Base-by-base conservation (phyloP, 2,797 vertebrate species). In the Halcyon chelicuti region DNA sequence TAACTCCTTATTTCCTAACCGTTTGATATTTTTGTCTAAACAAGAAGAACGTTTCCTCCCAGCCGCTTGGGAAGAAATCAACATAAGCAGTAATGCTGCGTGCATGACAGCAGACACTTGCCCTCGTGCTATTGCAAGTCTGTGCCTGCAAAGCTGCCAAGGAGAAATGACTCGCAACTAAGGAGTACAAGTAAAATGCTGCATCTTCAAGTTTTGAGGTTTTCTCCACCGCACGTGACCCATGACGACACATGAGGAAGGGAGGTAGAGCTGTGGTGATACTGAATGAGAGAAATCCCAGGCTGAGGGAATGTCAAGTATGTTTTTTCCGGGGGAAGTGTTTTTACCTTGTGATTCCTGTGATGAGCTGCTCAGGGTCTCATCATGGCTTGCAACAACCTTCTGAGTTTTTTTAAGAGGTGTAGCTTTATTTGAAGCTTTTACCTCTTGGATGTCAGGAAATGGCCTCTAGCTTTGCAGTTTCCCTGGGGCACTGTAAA, bases 41-140 rank as follows among this genome's bases (percentile, higher is more conserved):
- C 40, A 65, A 94, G 54, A 62, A 37, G 52, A 84, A 35, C 16
- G 2, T 66, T 94, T 88, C 63, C 80, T 95, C 63, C 60, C 66
- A 82, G 89, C 63, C 83, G 68, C 79, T 88, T 88, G 72, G 74
- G 81, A 71, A 92, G 76, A 71, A 90, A 82, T 89, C 39, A 65
- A 70, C 35, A 8, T 2, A 5, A 90, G 42, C 81, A 51, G 44
- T 31, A 63, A 23, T 0, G 7, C 78, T 74, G 57, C 44, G 9
- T 31, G 25, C 18, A 10, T 90, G 71, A 52, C 74, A 78, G 31
- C 66, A 62, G 77, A 74, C 86, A 37, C 35, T 77, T 84, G 72
- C 76, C 76, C 57, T 67, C 46, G 60, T 51, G 58, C 16, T 51
- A 46, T 33, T 81, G 52, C 73, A 65, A 18, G 70, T 58, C 65